phyloP scores from a whole-genome alignment of 2,888 invertebrate species.

The Mechanitis messenoides region DNA sequence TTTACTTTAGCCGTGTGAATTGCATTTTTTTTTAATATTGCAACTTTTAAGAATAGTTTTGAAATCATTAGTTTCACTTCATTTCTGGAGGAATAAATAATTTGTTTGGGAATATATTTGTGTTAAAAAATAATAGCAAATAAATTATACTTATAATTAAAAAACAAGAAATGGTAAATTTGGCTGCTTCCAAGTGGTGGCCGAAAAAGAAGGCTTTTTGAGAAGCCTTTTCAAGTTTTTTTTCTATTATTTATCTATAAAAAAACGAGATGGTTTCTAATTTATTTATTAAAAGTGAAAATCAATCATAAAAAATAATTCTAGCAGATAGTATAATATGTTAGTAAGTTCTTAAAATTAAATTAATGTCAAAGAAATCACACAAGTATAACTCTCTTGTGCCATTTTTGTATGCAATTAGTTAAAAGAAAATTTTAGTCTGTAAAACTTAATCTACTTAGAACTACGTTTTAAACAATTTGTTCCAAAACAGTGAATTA shows the following conservation, averaged over 20 bases:
- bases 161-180: no score
- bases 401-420: constrained; percentile 23
- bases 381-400: constrained; percentile 27
- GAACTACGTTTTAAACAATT: constrained; percentile 51
- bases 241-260: neutral
- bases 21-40: no score
- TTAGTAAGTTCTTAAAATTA: constrained; percentile 55
- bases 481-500: constrained; percentile 60
- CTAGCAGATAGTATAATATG: constrained; percentile 50
- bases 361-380: constrained; percentile 59
- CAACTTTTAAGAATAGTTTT: no score
- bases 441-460: constrained; percentile 33
- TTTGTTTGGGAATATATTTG: no score
- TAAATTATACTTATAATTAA: no score
- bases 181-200: no score
- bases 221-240: neutral
- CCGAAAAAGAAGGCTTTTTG: neutral
- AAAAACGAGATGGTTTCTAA: constrained; percentile 40
- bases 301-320: constrained; percentile 67
- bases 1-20: no score
- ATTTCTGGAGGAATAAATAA: no score
- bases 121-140: no score
- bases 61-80: no score
- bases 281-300: constrained; percentile 70
- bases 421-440: constrained; percentile 28